phyloP scores from a whole-genome alignment of 2,888 invertebrate species.

The Lasioglossum marginatum region DNA sequence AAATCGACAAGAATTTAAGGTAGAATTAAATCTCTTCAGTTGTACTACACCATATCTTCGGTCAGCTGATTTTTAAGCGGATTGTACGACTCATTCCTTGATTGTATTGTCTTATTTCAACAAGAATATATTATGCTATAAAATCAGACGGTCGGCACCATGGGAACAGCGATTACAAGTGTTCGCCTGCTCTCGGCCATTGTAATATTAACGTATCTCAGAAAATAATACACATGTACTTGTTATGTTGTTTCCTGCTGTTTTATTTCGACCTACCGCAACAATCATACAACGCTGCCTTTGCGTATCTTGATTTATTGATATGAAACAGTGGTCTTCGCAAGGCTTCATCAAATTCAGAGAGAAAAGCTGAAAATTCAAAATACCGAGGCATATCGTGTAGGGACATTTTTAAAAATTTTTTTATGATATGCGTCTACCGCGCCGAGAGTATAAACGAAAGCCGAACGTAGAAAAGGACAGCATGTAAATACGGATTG shows the following conservation, averaged over 20 bases:
- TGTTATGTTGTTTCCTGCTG: neutral
- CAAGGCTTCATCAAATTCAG: neutral
- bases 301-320: neutral
- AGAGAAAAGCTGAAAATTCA: neutral
- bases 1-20: conserved; percentile 37
- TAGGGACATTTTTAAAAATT: too few relatives aligned
- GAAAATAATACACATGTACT: neutral
- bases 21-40: neutral
- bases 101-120: conserved; percentile 10
- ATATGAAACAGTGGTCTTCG: neutral
- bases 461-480: too few relatives aligned
- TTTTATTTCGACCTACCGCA: neutral
- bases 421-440: too few relatives aligned
- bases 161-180: neutral
- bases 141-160: neutral
- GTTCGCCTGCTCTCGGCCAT: neutral
- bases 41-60: neutral
- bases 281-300: neutral
- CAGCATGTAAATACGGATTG: too few relatives aligned
- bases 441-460: too few relatives aligned
- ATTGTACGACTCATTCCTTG: neutral
- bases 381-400: too few relatives aligned
- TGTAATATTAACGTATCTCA: neutral
- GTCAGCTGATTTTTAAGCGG: neutral
- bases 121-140: neutral